Base-by-base conservation (phyloP, 2,888 invertebrate genomes). In the Drosophila fulvimacula region DNA sequence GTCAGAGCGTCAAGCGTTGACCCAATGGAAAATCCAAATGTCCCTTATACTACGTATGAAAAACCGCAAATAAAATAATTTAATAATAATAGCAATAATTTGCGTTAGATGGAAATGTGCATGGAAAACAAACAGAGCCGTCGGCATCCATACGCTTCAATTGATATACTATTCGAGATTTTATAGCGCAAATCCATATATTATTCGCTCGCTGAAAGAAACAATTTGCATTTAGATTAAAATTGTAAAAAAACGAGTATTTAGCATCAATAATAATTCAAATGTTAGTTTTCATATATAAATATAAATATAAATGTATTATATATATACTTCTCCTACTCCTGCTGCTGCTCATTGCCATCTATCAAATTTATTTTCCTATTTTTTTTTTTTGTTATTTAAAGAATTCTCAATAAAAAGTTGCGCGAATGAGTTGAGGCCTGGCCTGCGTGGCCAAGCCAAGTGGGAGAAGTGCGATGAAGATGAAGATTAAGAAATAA, bases 1-100 rank as follows among this genome's bases (percentile, higher is more conserved):
- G 41, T 36, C 19, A 11, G 34, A 17, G 24, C 46, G n/a, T 7
- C 24, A 27, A 34, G 24, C 32, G 17, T 48, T 53, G 39, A 59
- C 55, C 67, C 67, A 57, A 41, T 71, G 52, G n/a, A 1, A 69
- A 69, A 61, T 69, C 19, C 30, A 51, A 58, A 39, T 44, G 32
- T 21, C 46, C 10, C n/a, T 27, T n/a, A 27, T 17, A 11, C 5
- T 10, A 30, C 10, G 10, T 10, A 30, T 30, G 10, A 39, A n/a
- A 24, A 36, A 11, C 24, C 19, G 6, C 32, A 30, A 41, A 41
- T 36, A 5, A 41, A 56, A 65, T 48, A 55, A 56, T 65, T 55
- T 15, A 21, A 62, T 55, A 64, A 53, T 48, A 64, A 55, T 32
- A 48, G 46, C 46, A 64, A 64, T 66, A 41, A 34, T 64, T 65